Percentiles rank a stretch among this genome's conserved stretches.
Evolutionary conservation across 35 echinoderm and acorn worm genomes (phyloP).

Genomic region (Eucidaris tribuloides): DNA sequence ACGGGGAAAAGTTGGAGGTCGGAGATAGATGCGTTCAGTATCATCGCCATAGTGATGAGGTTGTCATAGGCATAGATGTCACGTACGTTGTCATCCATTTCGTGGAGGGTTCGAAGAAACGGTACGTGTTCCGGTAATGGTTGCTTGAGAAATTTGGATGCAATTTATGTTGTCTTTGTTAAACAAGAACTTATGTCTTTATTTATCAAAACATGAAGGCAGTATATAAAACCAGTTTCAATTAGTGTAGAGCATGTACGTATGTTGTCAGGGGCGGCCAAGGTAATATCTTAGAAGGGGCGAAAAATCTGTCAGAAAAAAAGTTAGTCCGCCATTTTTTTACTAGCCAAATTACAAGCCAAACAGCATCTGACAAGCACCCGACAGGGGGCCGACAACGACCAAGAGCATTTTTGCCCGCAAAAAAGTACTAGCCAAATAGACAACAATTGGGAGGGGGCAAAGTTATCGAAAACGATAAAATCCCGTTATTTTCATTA

Average conservation of each 20-base stretch:
- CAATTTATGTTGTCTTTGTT: background rate
- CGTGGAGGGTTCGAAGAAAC: background rate
- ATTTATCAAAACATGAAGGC: background rate
- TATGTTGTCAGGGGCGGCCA: background rate
- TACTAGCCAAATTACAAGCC: no score
- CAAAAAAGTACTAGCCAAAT: no score
- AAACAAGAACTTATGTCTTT: background rate
- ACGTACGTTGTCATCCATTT: constrained; percentile 40
- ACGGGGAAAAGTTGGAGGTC: background rate
- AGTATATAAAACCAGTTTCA: background rate
- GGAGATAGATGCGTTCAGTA: constrained; percentile 33
- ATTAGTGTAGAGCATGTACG: background rate
- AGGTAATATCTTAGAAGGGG: background rate
- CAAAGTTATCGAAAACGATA: no score
- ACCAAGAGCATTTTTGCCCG: no score
- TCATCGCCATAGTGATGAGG: constrained; percentile 44
- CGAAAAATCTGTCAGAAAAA: background rate
- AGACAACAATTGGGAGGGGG: no score
- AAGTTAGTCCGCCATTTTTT: background rate
- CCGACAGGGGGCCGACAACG: no score
- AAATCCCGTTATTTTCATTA: no score
- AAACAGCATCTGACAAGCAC: no score
- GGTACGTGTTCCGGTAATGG: constrained; percentile 7
- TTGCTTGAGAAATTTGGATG: background rate
- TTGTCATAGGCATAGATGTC: constrained; percentile 47